Evolutionary conservation across 2,888 invertebrate species (phyloP), one percentile per base, ranked within the genome.

Genomic region (Perithous albicinctus): DNA sequence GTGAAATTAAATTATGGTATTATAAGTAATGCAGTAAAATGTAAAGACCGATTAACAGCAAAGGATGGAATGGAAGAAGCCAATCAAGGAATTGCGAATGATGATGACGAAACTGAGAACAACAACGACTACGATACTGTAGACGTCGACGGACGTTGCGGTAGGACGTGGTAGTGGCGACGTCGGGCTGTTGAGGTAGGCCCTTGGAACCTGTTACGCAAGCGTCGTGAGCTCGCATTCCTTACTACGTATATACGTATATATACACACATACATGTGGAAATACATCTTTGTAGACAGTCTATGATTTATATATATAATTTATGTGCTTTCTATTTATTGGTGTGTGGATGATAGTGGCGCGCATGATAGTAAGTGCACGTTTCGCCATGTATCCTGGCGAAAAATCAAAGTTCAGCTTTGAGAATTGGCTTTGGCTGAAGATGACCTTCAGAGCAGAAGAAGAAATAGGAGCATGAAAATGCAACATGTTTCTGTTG

Each of bases 151-250:
- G 51, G 70, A 72, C 66, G 64, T 82, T 82, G 78, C 64, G 88
- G 87, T 88, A 87, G 85, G 87, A 86, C 85, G 64, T 82, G 66
- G 76, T 26, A 23, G 64, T 48, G 80, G 64, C 61, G 56, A 48
- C 41, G 73, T 69, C 73, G 66, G 54, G 67, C 20, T 41, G 64
- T 88, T 88, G 86, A 76, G 88, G 88, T 87, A 88, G 88, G 88
- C 85, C 88, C 83, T 86, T 85, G 72, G 81, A 85, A 88, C 87
- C 86, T 88, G 88, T 87, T 88, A 86, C 88, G 78, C 85, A 86
- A 88, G 83, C 76, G 79, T 79, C 51, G 35, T 23, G 15, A 46
- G 15, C 35, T 70, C 32, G 51, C 43, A 64, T 61, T 76, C 23
- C 41, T 26, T 64, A 10, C 54, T 51, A 32, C 56, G 32, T 46